Evolutionary conservation across 2,888 invertebrate genomes (phyloP), one percentile per base, ranked within the genome.

Genomic region (Dynastes tityus): DNA sequence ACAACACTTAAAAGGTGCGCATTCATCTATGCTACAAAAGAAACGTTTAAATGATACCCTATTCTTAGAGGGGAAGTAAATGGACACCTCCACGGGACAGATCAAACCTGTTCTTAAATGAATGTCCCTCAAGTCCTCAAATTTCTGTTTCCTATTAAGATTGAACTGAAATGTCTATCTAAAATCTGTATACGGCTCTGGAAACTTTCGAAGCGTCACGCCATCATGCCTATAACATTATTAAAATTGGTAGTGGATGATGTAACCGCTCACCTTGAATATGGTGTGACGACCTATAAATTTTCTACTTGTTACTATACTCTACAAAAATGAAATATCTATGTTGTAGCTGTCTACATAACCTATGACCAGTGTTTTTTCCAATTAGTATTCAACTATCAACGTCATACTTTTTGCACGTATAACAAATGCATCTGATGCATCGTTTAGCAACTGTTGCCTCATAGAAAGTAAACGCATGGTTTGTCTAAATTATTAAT

Each of bases 181-280:
- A 63, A 29, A 27, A 9, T 0, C 63, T 58, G 22, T 74, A 13
- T 74, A 74, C 73, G 73, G 73, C 13, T 61, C 73, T 74, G 73
- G 6, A 61, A 74, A 74, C 45, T 37, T 49, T 16, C 22, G 27
- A 22, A n/a, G 13, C 58, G 45, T 61, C 61, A 61, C 55, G 55
- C n/a, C 2, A n/a, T n/a, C 11, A 49, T 68, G 49, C 61, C 61
- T 32, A 32, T 32, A 32, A 32, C 51, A 22, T 22, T 58, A 73
- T 73, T 73, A 73, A 58, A 73, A 73, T 73, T 73, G 45, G 40
- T 40, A 16, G n/a, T 49, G 9, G 45, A 45, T 74, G 73, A 74
- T 74, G 73, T 74, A 74, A 74, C 45, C 27, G 40, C 16, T 74
- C 73, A 74, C 73, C 73, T 74, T 74, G 73, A 61, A 61, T 74